phyloP scores from a whole-genome alignment of 2,888 invertebrate species.

The Cheilosia variabilis region DNA sequence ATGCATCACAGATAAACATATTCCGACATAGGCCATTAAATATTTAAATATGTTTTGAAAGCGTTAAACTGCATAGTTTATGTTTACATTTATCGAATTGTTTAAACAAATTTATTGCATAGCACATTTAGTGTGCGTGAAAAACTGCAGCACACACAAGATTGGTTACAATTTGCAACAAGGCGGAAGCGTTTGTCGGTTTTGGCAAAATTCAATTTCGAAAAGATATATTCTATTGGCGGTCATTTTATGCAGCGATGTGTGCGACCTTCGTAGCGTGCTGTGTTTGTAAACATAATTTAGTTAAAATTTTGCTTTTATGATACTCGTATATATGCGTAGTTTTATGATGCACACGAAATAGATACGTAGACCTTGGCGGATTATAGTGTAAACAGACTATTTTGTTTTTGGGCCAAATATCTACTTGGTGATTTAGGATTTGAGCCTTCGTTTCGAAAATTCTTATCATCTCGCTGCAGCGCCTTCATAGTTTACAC shows the following conservation, averaged over 20 bases:
- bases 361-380: background rate
- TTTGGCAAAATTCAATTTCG: conserved; percentile 55
- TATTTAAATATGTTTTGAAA: conserved; percentile 71
- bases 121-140: conserved; percentile 10
- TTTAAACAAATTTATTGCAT: conserved; percentile 67
- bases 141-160: conserved; percentile 22
- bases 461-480: too few relatives aligned
- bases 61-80: conserved; percentile 58
- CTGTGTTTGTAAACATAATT: conserved; percentile 43
- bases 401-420: too few relatives aligned
- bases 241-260: conserved; percentile 39
- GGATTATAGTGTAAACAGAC: too few relatives aligned
- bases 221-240: conserved; percentile 33
- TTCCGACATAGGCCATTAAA: conserved; percentile 68
- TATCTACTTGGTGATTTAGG: too few relatives aligned
- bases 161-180: conserved; percentile 28
- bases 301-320: conserved; percentile 1
- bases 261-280: conserved; percentile 35
- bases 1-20: conserved; percentile 51
- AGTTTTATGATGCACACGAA: too few relatives aligned
- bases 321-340: background rate
- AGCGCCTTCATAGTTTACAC: too few relatives aligned
- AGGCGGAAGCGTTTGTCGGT: conserved; percentile 68
- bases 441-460: too few relatives aligned
- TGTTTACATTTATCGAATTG: conserved; percentile 65